Evolutionary conservation across 2,113 vertebrate genomes (phyloP), one percentile per base, ranked within the genome.

Genomic region (Melanocharis versteri): DNA sequence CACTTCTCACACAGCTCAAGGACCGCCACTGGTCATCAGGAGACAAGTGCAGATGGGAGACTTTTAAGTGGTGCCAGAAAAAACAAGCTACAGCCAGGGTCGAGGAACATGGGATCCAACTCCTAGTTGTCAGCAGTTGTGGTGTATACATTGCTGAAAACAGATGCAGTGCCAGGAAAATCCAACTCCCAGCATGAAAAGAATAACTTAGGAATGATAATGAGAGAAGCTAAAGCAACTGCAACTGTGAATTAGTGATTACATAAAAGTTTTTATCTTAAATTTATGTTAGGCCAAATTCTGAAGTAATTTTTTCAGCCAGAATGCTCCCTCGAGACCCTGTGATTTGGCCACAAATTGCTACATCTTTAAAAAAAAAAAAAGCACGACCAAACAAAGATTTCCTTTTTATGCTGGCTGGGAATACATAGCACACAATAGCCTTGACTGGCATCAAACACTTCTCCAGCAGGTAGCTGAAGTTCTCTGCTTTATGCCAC

Each of bases 141-240:
- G 87, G 83, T 87, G 92, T 77, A 94, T 90, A 92, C 79, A 45
- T 94, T 80, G 91, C 90, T 94, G 87, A 94, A 97, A 96, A 94
- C 90, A 85, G 93, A 96, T 54, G 39, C 47, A 10, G 80, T 95
- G 97, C 96, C 96, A 96, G 94, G 91, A 97, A 97, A 96, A 96
- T 88, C 83, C 94, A 91, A 57, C 85, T 96, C 94, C 87, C 94
- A 96, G 92, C 81, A 77, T 84, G 91, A 85, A 96, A 95, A 95
- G 95, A 93, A 93, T 81, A 95, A 94, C 92, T 95, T 70, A 39
- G 71, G 87, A 93, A 94, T 84, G 82, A 96, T 92, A 96, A 93
- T 80, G 91, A 90, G 70, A 85, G 60, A 92, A 84, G 66, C 58
- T 64, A 79, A 87, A 89, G 89, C 47, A 93, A 96, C 89, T 88